Percentiles rank a stretch among this genome's conserved stretches.
These are phyloP conservation scores for Chaenodraco wilsoni DNA, from an alignment of 2,797 vertebrate species.

Conservation along the genomic window DNA sequence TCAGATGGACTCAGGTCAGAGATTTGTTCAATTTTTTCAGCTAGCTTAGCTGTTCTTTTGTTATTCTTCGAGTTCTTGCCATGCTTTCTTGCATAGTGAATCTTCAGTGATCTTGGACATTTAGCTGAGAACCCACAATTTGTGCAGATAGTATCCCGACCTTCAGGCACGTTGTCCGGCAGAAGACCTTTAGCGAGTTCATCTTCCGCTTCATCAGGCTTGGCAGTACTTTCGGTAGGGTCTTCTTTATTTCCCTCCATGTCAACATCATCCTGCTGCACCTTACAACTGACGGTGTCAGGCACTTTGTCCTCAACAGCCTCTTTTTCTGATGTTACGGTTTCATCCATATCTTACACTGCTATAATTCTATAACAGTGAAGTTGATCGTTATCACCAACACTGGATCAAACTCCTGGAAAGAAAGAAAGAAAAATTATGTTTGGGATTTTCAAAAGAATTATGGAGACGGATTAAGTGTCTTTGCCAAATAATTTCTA, in stretches of 20 bases:
- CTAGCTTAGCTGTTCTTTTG: conserved; percentile 18
- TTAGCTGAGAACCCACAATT: conserved; percentile 78
- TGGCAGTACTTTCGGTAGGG: conserved; percentile 65
- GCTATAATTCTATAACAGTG: conserved; percentile 22
- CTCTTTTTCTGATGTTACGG: conserved; percentile 59
- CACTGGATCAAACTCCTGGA: conserved; percentile 47
- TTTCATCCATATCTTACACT: conserved; percentile 73
- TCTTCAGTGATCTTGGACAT: conserved; percentile 83
- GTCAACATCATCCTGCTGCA: conserved; percentile 47
- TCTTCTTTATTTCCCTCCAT: conserved; percentile 45
- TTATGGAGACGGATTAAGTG: conserved; percentile 10
- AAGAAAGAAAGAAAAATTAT: conserved; percentile 12
- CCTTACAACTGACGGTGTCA: conserved; percentile 48
- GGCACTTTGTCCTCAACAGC: conserved; percentile 45
- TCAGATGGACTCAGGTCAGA: conserved; percentile 31
- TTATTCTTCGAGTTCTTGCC: conserved; percentile 53
- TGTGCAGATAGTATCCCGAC: conserved; percentile 56
- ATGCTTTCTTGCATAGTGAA: conserved; percentile 79
- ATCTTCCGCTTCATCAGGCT: conserved; percentile 36
- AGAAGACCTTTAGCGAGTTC: conserved; percentile 21
- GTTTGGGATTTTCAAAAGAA: neutral
- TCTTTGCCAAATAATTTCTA: conserved; percentile 2
- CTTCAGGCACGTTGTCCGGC: conserved; percentile 22
- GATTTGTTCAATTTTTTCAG: conserved; percentile 30
- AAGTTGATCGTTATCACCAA: conserved; percentile 29